Conservation (phyloP, 1,140 invertebrate genomes). For the Eueides isabella region DNA sequence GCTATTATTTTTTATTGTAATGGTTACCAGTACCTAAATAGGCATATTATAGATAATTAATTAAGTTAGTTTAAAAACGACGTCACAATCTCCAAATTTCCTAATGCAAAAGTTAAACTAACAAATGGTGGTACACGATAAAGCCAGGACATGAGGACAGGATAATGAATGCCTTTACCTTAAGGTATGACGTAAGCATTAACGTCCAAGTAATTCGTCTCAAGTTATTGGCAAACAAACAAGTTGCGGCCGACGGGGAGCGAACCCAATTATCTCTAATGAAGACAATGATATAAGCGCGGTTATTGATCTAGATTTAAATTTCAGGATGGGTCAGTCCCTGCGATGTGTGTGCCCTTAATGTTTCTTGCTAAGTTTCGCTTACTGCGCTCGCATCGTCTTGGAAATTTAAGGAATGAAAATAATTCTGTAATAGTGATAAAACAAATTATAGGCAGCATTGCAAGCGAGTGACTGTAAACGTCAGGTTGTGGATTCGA, state of each 20-base stretch:
- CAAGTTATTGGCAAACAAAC: conserved; percentile 78
- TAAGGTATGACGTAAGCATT: conserved; percentile 43
- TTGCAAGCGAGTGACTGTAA: too few relatives aligned
- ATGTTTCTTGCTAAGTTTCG: conserved; percentile 78
- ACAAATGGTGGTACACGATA: conserved; percentile 32
- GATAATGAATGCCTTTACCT: conserved; percentile 33
- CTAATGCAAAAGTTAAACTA: conserved; percentile 20
- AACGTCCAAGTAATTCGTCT: conserved; percentile 76
- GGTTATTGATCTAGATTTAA: conserved; percentile 83
- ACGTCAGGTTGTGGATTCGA: too few relatives aligned
- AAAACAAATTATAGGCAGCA: too few relatives aligned
- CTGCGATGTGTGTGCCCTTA: conserved; percentile 77
- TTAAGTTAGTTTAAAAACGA: not conserved
- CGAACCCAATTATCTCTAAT: conserved; percentile 81
- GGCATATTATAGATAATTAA: not conserved
- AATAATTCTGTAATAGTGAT: not conserved
- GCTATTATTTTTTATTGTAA: too few relatives aligned
- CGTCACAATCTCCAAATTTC: not conserved
- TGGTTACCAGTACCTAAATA: too few relatives aligned
- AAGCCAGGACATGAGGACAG: conserved; percentile 26
- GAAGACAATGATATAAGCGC: conserved; percentile 82
- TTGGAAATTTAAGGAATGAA: conserved; percentile 47
- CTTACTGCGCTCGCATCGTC: conserved; percentile 35
- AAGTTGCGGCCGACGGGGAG: conserved; percentile 76
- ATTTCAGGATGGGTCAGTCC: conserved; percentile 82